phyloP scores from a whole-genome alignment of 2,888 invertebrate genomes.

The Eubasilissa splendida region DNA sequence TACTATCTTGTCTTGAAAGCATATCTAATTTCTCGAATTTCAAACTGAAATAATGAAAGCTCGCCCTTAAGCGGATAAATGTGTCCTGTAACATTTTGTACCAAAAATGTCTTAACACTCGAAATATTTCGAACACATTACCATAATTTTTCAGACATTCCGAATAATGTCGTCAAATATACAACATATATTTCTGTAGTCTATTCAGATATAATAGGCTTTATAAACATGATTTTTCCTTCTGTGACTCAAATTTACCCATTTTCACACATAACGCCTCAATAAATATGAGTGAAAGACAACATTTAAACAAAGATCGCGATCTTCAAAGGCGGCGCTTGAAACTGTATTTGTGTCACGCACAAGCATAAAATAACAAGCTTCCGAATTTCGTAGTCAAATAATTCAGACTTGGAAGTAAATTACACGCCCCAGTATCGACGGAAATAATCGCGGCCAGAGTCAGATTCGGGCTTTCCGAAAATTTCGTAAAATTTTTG shows the following conservation, averaged over 20 bases:
- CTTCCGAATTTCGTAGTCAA: conserved; percentile 17
- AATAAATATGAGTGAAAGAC: conserved; percentile 27
- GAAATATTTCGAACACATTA: no score
- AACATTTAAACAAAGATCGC: conserved; percentile 37
- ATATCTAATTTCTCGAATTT: no score
- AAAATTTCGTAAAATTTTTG: no score
- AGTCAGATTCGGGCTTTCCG: neutral
- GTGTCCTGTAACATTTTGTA: no score
- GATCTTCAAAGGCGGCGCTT: conserved; percentile 28
- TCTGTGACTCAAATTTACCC: neutral
- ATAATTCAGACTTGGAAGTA: conserved; percentile 35
- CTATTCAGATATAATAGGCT: conserved; percentile 12
- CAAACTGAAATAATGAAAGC: no score
- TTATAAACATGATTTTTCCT: conserved; percentile 17
- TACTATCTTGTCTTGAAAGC: no score
- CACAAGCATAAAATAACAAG: conserved; percentile 32
- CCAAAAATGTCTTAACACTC: no score
- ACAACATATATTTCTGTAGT: neutral
- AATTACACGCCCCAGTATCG: conserved; percentile 33
- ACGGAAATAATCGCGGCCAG: conserved; percentile 10
- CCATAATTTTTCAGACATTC: no score
- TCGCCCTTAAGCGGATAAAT: no score
- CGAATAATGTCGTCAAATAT: no score
- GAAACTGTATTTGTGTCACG: conserved; percentile 32
- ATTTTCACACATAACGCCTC: conserved; percentile 20